Evolutionary conservation across 2,888 invertebrate genomes (phyloP), one percentile per base, ranked within the genome.

Genomic region (Nasonia oneida): DNA sequence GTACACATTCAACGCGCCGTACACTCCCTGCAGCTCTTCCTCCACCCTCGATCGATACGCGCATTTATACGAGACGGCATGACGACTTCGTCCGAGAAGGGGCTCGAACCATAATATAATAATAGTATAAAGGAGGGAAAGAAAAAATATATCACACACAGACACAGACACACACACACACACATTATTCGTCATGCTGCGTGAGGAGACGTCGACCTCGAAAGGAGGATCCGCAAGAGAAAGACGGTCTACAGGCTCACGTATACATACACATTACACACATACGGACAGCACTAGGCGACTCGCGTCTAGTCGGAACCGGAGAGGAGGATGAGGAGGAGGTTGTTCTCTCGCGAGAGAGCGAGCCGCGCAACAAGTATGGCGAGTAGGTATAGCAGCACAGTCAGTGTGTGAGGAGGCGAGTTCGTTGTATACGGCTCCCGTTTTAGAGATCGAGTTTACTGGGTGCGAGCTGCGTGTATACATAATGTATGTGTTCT

Each of bases 141-240:
- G 29, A 29, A 67, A 29, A 67, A 2, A 61, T 71, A 15, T 1
- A 47, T 14, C 47, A 14, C 39, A 18, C 70, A 2, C 37, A 37
- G 4, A 29, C 29, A 1, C 29, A 29, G 1, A 29, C 29, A 29
- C 29, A 29, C 29, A 29, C 29, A 29, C 23, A 29, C 29, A 29
- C 29, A 42, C 73, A 89, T 90, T 90, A 90, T 91, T 90, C 90
- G 91, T 91, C 91, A 91, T 90, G 91, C 90, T 90, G 89, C 88
- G 87, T 89, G 90, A 90, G 89, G 89, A 91, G 91, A 90, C 91
- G 89, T 91, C 91, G 91, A 91, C 91, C 91, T 90, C 91, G 88
- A 77, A 82, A 85, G 86, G 67, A 88, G 81, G 73, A 78, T 73
- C 18, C 64, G 10, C 29, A 1, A 61, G 10, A 29, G 3, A 61